Percentiles rank a stretch among this genome's conserved stretches.
phyloP scores from a whole-genome alignment of 2,888 invertebrate genomes.

The Macrosiphum euphorbiae region DNA sequence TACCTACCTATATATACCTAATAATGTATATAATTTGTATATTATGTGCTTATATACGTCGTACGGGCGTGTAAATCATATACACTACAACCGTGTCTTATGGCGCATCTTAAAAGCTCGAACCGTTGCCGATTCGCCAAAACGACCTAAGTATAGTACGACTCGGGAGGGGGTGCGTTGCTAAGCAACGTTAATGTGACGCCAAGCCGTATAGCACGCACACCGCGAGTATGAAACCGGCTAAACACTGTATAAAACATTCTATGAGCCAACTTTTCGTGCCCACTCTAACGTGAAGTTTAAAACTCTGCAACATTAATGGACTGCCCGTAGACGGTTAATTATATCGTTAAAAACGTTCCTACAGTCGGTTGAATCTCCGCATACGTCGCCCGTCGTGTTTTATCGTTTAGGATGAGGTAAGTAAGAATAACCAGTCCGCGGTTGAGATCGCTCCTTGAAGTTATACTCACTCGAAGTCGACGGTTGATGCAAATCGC shows the following conservation, averaged over 20 bases:
- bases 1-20: not conserved
- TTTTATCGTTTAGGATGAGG: not conserved
- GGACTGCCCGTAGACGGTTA: slow-evolving; percentile 28
- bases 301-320: slow-evolving; percentile 42
- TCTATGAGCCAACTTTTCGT: slow-evolving; percentile 46
- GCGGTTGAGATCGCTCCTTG: not conserved
- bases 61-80: not conserved
- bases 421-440: not conserved
- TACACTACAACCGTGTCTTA: not conserved
- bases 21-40: too few relatives aligned
- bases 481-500: too few relatives aligned
- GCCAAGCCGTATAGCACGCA: not conserved
- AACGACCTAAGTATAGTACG: slow-evolving; percentile 1
- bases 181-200: slow-evolving; percentile 31
- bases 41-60: not conserved
- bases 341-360: slow-evolving; percentile 38
- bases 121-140: not conserved
- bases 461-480: too few relatives aligned
- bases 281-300: slow-evolving; percentile 8
- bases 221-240: not conserved
- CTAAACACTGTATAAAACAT: not conserved
- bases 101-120: slow-evolving; percentile 15
- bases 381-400: not conserved
- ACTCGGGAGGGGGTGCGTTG: not conserved
- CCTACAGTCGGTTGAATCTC: not conserved